Evolutionary conservation across 2,113 vertebrate genomes (phyloP).

Genomic region (Capreolus pygargus): DNA sequence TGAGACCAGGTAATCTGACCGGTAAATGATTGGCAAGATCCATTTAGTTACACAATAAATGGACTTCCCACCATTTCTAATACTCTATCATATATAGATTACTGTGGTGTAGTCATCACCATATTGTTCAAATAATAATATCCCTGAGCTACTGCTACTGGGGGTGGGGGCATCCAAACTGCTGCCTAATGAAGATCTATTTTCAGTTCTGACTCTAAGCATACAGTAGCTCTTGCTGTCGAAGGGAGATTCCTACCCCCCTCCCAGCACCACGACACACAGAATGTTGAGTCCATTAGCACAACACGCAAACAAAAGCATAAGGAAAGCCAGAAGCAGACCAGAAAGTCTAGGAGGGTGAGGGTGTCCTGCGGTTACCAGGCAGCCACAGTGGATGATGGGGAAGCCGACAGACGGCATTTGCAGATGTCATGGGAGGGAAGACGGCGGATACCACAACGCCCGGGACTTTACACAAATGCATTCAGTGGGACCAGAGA

Average conservation of each 20-base stretch:
- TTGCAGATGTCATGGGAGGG: not conserved
- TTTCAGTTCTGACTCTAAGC: not conserved
- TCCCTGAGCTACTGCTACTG: not conserved
- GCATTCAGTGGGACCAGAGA: not conserved
- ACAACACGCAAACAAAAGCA: too few relatives aligned
- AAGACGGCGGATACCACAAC: not conserved
- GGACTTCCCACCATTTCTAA: not conserved
- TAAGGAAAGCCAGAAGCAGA: not conserved
- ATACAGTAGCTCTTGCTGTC: not conserved
- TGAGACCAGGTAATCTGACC: not conserved
- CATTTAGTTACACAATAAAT: not conserved
- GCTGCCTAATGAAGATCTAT: not conserved
- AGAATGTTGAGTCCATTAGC: not conserved
- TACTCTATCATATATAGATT: not conserved
- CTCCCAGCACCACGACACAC: not conserved
- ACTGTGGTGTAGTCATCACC: not conserved
- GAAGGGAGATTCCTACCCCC: not conserved
- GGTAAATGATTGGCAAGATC: not conserved
- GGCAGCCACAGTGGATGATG: accelerated
- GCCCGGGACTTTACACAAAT: not conserved
- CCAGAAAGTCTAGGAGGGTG: too few relatives aligned
- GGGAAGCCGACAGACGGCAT: not conserved
- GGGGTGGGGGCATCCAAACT: not conserved
- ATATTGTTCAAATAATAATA: not conserved
- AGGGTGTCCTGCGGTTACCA: not conserved